Conservation (phyloP, 2,113 vertebrate genomes). For the Scomber japonicus region DNA sequence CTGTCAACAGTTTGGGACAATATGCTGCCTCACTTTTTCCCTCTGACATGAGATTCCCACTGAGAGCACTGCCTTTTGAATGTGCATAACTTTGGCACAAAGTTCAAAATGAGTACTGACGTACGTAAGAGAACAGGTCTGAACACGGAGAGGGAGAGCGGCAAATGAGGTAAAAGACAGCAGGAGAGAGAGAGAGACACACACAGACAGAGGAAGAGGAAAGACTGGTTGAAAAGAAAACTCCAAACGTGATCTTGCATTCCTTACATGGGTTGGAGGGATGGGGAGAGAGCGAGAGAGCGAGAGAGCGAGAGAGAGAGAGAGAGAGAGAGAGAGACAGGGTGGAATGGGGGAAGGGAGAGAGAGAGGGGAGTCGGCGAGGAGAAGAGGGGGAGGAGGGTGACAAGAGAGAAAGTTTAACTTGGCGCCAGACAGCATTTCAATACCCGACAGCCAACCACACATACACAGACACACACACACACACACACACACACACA, state of each 20-base stretch:
- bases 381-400: conserved; percentile 27
- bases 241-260: conserved; percentile 82
- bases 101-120: conserved; percentile 69
- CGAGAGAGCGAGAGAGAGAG: conserved; percentile 38
- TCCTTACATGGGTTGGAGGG: conserved; percentile 79
- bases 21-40: conserved; percentile 38
- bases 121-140: conserved; percentile 70
- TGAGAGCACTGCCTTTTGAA: conserved; percentile 28
- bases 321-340: conserved; percentile 26
- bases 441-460: conserved; percentile 76
- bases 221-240: conserved; percentile 72
- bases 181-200: neutral
- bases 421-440: conserved; percentile 85
- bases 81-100: conserved; percentile 62
- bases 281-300: conserved; percentile 52
- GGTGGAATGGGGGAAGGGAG: conserved; percentile 42
- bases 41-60: neutral
- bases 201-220: conserved; percentile 61
- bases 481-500: conserved; percentile 60
- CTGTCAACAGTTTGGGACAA: neutral
- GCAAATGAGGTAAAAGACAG: conserved; percentile 8
- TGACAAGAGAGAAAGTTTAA: conserved; percentile 81
- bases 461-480: conserved; percentile 45
- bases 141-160: conserved; percentile 62
- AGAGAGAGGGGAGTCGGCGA: neutral